phyloP scores from a whole-genome alignment of 1,140 invertebrate genomes.

The Piezodorus guildinii region DNA sequence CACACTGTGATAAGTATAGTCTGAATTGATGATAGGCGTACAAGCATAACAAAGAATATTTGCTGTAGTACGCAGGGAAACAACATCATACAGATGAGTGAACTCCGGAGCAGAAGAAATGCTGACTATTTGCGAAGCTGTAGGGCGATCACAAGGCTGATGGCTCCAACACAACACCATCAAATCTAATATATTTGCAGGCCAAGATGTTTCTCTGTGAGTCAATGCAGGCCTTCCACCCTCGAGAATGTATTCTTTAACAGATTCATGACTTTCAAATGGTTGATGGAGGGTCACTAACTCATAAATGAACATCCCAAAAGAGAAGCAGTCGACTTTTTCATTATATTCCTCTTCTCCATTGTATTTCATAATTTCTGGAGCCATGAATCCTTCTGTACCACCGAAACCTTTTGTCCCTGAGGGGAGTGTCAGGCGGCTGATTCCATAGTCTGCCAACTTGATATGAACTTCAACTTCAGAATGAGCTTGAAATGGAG shows the following conservation, averaged over 20 bases:
- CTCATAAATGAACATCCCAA: slow-evolving; percentile 99
- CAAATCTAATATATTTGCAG: slow-evolving; percentile 81
- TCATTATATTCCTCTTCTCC: slow-evolving; percentile 98
- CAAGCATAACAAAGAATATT: slow-evolving; percentile 40
- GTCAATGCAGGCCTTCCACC: slow-evolving; percentile 81
- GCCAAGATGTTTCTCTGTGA: slow-evolving; percentile 69
- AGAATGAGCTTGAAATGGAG: slow-evolving; percentile 51
- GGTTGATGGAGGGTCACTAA: slow-evolving; percentile 85
- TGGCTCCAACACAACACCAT: slow-evolving; percentile 95
- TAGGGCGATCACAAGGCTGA: slow-evolving; percentile 72
- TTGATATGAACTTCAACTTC: slow-evolving; percentile 72
- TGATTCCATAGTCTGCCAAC: slow-evolving; percentile 94
- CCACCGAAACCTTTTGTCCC: slow-evolving; percentile 96
- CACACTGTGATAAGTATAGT: slow-evolving; percentile 24
- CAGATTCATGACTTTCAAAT: slow-evolving; percentile 87
- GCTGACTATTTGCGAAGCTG: slow-evolving; percentile 84
- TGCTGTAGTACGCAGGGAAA: slow-evolving; percentile 48
- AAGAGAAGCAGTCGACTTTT: slow-evolving; percentile 97
- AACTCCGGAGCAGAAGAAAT: slow-evolving; percentile 88
- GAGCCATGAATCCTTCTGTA: slow-evolving; percentile 96
- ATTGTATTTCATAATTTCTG: slow-evolving; percentile 95
- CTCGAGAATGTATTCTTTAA: slow-evolving; percentile 91
- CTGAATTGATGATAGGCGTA: slow-evolving; percentile 19
- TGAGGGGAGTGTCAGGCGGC: slow-evolving; percentile 71
- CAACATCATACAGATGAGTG: slow-evolving; percentile 72